Percentiles rank a stretch among this genome's conserved stretches.
Evolutionary conservation across 2,888 invertebrate genomes (phyloP).

Genomic region (Sinohyriopsis cumingii): DNA sequence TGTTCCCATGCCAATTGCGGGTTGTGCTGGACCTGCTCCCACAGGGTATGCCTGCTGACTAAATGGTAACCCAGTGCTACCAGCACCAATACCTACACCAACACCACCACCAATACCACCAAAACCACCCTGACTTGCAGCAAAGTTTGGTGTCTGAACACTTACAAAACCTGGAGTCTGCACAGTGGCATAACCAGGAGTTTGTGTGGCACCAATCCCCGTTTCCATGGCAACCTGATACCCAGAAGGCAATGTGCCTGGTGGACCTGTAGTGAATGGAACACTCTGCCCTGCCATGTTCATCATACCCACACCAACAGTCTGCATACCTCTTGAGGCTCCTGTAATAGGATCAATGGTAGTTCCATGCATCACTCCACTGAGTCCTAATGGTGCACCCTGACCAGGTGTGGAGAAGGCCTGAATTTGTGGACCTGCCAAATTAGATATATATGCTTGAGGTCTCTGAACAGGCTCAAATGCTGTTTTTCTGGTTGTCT

Average conservation of each 20-base stretch:
- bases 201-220: constrained; percentile 26
- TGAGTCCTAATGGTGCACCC: not conserved
- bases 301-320: constrained; percentile 8
- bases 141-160: not conserved
- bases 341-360: not conserved
- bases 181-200: constrained; percentile 31
- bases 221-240: constrained; percentile 22
- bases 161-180: constrained; percentile 16
- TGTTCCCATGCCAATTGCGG: too few species aligned
- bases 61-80: constrained; percentile 6
- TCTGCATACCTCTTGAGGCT: constrained; percentile 1
- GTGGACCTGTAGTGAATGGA: constrained; percentile 13
- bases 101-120: constrained; percentile 14
- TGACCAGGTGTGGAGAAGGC: constrained; percentile 28
- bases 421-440: constrained; percentile 29
- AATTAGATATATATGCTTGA: constrained; percentile 41
- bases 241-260: constrained; percentile 23
- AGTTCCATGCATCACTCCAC: not conserved
- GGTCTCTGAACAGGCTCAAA: constrained; percentile 57
- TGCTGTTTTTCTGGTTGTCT: constrained; percentile 38
- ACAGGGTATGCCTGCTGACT: too few species aligned
- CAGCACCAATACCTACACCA: constrained; percentile 1
- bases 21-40: too few species aligned
- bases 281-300: constrained; percentile 5
- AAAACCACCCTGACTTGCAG: constrained; percentile 10